Percentiles rank a stretch among this genome's conserved stretches.
Evolutionary conservation across 1,140 invertebrate species (phyloP).

Genomic region (Euwallacea fornicatus): DNA sequence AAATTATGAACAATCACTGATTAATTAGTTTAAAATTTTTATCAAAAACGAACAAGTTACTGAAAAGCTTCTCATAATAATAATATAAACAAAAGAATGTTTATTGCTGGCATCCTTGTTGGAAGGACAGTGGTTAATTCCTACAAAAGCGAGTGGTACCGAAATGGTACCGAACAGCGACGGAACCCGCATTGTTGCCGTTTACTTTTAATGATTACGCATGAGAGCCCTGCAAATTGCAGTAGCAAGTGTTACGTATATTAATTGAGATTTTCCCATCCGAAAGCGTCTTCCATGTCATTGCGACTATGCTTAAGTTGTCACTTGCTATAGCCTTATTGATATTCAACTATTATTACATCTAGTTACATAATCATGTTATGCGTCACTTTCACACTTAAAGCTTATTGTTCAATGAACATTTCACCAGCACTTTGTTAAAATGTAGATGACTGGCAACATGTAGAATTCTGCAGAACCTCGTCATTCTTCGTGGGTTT

Average conservation of each 20-base stretch:
- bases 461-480: neutral
- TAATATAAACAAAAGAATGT: constrained; percentile 21
- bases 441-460: constrained; percentile 4
- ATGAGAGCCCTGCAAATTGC: too few relatives aligned
- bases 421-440: too few relatives aligned
- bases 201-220: neutral
- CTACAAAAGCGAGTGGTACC: constrained; percentile 11
- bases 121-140: constrained; percentile 1
- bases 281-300: too few relatives aligned
- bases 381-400: too few relatives aligned
- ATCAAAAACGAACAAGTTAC: neutral
- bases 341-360: too few relatives aligned
- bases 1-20: constrained; percentile 2
- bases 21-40: neutral
- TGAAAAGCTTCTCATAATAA: constrained; percentile 18
- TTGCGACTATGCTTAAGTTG: too few relatives aligned
- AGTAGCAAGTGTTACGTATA: too few relatives aligned
- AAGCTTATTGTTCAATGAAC: too few relatives aligned
- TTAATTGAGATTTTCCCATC: too few relatives aligned
- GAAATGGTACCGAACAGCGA: constrained; percentile 1
- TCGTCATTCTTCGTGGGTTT: constrained; percentile 21
- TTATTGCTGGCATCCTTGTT: constrained; percentile 18
- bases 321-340: too few relatives aligned
- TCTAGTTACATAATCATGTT: too few relatives aligned
- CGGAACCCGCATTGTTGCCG: constrained; percentile 15